phyloP scores from a whole-genome alignment of 2,888 invertebrate species.

The Arctia plantaginis region DNA sequence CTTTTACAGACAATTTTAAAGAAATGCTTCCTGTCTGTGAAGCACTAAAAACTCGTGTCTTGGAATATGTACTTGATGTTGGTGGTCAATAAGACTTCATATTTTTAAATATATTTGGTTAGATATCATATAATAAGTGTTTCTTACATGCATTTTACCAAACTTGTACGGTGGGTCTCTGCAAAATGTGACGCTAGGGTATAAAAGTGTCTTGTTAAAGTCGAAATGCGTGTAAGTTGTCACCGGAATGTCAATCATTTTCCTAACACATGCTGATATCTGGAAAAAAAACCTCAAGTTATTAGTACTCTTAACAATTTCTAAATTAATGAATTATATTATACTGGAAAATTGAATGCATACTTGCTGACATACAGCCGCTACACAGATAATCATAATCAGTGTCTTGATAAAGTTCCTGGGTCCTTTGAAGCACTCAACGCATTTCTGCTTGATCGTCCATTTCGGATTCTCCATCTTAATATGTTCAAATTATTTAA shows the following conservation, averaged over 20 bases:
- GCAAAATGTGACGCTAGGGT: constrained; percentile 90
- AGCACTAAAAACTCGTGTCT: not conserved
- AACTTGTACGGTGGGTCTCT: constrained; percentile 88
- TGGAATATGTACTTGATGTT: not conserved
- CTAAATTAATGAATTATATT: not conserved
- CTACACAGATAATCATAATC: constrained; percentile 84
- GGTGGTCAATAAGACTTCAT: not conserved
- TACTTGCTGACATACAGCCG: constrained; percentile 88
- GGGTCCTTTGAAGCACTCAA: constrained; percentile 80
- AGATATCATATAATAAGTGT: not conserved
- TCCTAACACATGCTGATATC: constrained; percentile 87
- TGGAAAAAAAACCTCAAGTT: constrained; percentile 53
- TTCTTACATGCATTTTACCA: constrained; percentile 80
- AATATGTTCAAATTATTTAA: not conserved
- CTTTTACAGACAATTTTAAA: too few relatives aligned
- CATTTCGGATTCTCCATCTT: constrained; percentile 51
- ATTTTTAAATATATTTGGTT: not conserved
- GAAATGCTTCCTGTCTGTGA: too few relatives aligned
- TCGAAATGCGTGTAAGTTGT: constrained; percentile 89
- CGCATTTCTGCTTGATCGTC: constrained; percentile 67
- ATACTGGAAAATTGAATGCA: constrained; percentile 23
- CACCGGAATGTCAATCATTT: constrained; percentile 88
- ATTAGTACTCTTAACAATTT: not conserved
- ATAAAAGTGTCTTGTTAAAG: constrained; percentile 88
- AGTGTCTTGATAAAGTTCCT: constrained; percentile 85